Conservation (phyloP, 2,113 vertebrate species). For the Atrichornis clamosus region DNA sequence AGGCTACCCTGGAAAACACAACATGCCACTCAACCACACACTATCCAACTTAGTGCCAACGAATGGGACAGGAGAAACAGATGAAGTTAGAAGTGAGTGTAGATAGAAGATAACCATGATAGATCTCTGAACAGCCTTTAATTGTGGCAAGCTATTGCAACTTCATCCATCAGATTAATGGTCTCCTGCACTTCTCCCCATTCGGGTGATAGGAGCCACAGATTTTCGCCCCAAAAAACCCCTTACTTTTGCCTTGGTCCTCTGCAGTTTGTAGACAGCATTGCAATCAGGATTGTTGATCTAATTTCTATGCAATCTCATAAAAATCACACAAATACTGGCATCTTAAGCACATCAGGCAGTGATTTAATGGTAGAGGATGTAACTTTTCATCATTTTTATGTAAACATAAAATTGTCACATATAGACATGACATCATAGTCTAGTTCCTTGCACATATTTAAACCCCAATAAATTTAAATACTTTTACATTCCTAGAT, state of each 20-base stretch:
- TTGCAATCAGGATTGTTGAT: background rate
- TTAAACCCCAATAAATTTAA: background rate
- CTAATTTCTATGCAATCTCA: background rate
- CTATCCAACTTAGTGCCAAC: fast-evolving
- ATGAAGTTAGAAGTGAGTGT: background rate
- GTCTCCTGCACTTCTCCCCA: background rate
- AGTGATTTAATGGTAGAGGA: background rate
- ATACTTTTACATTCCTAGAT: background rate
- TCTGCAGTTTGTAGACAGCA: background rate
- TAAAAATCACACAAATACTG: background rate
- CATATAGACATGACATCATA: background rate
- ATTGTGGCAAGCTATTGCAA: background rate
- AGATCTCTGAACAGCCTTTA: background rate
- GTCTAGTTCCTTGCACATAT: background rate
- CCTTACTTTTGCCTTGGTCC: background rate
- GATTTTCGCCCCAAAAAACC: background rate
- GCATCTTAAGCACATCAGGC: background rate
- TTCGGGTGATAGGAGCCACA: fast-evolving
- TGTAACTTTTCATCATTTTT: background rate
- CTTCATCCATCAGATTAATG: background rate
- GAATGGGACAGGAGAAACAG: background rate
- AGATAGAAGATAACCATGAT: background rate
- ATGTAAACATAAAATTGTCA: background rate
- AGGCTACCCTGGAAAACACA: background rate
- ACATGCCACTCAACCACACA: background rate